Base-by-base conservation (phyloP, 2,888 invertebrate species). In the Sylvicola cinctus region DNA sequence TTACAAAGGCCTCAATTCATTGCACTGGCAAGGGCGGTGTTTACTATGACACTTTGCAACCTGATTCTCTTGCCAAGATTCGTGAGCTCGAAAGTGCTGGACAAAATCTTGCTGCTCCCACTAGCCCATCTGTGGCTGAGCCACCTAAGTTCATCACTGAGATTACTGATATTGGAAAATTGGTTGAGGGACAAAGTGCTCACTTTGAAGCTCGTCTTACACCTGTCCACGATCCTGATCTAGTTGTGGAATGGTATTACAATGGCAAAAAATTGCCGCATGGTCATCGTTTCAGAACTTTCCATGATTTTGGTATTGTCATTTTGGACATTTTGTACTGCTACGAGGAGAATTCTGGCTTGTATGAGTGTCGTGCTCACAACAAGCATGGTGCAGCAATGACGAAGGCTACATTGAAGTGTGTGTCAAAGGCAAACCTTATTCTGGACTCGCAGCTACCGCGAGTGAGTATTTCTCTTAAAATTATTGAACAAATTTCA, bases 251-350 rank as follows among this genome's bases (percentile, higher is more conserved):
- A 58, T 93, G 93, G 93, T 87, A 77, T 57, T 87, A 83, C 53
- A 87, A 91, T 51, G 88, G 85, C 39, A 77, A 83, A 55, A 88
- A 87, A 52, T 61, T 91, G 44, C 84, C 87, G 2, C 80, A 83
- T 60, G 96, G 95, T 33, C 93, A 95, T 57, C 75, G 96, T 43
- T 96, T 91, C 58, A 74, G 93, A 45, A 93, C 93, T 36, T 90
- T 93, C 77, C 88, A 93, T 51, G 93, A 95, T 52, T 95, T 95
- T 55, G 93, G 93, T 39, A 85, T 90, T 49, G 93, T 93, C 32
- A 90, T 91, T 45, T 65, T 95, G 49, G 93, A 93, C 50, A 91
- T 95, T 46, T 60, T 90, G 26, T 93, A 91, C 51, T 91, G 90
- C 49, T 93, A 93, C 52, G 93, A 90, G 59, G 90, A 91, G 61